Conservation (phyloP, 2,797 vertebrate species). For the Mustela erminea region DNA sequence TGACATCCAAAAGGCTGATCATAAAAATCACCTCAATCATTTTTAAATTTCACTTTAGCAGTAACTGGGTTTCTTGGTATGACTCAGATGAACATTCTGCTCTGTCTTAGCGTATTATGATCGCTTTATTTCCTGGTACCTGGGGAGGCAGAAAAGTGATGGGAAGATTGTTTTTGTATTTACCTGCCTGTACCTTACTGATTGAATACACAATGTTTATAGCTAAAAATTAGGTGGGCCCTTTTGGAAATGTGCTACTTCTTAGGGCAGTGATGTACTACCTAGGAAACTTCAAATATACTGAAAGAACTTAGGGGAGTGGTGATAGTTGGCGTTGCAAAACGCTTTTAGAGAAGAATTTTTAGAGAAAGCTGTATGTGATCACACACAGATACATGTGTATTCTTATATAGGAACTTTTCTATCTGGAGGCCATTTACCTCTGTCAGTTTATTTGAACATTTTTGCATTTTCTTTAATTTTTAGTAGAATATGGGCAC, state of each 20-base stretch:
- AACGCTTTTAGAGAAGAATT: neutral
- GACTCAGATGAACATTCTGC: slow-evolving; percentile 71
- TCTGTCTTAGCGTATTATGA: slow-evolving; percentile 12
- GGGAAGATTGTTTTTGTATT: slow-evolving; percentile 4
- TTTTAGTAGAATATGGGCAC: neutral
- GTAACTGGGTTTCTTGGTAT: slow-evolving; percentile 68
- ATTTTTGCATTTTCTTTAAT: slow-evolving; percentile 21
- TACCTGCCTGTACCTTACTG: neutral
- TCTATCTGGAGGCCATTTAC: neutral
- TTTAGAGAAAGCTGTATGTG: neutral
- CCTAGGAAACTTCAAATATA: neutral
- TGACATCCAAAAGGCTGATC: slow-evolving; percentile 67
- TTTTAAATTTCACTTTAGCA: slow-evolving; percentile 63
- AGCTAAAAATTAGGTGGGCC: neutral
- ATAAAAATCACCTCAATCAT: slow-evolving; percentile 66
- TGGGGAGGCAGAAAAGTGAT: neutral
- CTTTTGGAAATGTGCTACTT: neutral
- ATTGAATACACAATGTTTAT: neutral
- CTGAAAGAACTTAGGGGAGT: neutral
- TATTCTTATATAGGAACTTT: neutral
- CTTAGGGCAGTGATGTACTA: neutral
- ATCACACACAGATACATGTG: neutral
- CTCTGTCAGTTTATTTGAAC: neutral
- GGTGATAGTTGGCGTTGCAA: neutral
- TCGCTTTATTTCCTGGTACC: slow-evolving; percentile 25